Conservation (phyloP, 2,113 vertebrate species). For the Ceyx margarethae region DNA sequence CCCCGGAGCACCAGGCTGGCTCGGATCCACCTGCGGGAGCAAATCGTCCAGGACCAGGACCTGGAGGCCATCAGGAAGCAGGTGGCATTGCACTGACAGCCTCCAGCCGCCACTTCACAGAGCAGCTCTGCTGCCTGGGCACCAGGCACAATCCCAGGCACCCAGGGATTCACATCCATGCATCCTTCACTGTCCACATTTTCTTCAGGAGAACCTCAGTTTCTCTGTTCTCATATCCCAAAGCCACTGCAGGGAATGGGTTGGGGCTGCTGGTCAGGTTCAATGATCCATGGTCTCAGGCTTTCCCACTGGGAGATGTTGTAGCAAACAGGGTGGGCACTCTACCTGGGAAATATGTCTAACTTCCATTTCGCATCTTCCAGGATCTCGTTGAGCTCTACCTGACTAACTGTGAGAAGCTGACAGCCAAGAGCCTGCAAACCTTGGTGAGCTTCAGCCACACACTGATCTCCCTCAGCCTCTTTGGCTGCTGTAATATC, state of each 20-base stretch:
- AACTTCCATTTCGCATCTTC: neutral
- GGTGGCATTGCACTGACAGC: slow-evolving; percentile 66
- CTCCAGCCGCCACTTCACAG: neutral
- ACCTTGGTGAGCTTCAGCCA: slow-evolving; percentile 87
- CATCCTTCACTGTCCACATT: neutral
- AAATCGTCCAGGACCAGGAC: slow-evolving; percentile 90
- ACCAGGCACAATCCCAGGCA: neutral
- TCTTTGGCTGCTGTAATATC: slow-evolving; percentile 91
- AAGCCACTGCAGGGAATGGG: neutral
- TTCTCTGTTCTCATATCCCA: neutral
- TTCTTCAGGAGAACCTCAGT: neutral
- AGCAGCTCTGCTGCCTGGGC: neutral
- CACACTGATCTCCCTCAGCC: slow-evolving; percentile 90
- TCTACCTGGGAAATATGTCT: neutral
- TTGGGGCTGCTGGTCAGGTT: neutral
- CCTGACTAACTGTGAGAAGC: slow-evolving; percentile 91
- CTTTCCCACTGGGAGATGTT: neutral
- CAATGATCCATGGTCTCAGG: neutral
- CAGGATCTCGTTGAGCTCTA: slow-evolving; percentile 96
- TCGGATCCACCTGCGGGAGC: slow-evolving; percentile 89
- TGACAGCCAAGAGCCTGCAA: slow-evolving; percentile 91
- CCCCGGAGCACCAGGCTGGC: slow-evolving; percentile 92
- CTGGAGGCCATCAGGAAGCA: slow-evolving; percentile 94
- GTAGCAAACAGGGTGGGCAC: neutral
- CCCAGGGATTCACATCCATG: neutral